Evolutionary conservation across 1,140 invertebrate species (phyloP).

Genomic region (Pseudomyrmex dendroicus): DNA sequence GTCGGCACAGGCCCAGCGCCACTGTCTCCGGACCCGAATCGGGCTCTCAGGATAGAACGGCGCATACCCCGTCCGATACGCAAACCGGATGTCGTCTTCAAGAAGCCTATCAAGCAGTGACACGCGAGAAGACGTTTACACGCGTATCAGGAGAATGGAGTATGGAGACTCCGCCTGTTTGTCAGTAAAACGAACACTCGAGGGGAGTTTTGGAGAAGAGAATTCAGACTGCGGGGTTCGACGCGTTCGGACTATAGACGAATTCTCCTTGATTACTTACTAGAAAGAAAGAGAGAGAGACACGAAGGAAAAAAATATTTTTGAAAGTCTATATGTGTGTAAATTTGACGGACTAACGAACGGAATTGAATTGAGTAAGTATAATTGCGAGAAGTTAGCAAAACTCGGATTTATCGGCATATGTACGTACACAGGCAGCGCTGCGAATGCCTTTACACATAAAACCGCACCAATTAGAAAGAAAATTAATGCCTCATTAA

Average conservation of each 20-base stretch:
- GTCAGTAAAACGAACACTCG: conserved; percentile 10
- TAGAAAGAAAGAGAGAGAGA: background rate
- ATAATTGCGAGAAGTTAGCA: background rate
- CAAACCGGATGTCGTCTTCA: conserved; percentile 83
- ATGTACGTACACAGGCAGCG: too few species aligned
- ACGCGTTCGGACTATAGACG: background rate
- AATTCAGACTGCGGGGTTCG: conserved; percentile 1
- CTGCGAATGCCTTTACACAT: too few species aligned
- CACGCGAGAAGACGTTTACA: conserved; percentile 31
- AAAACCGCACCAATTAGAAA: too few species aligned
- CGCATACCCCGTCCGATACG: conserved; percentile 78
- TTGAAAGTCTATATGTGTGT: conserved; percentile 34
- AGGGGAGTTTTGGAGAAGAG: conserved; percentile 10
- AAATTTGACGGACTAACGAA: background rate
- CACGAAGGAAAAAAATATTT: conserved; percentile 20
- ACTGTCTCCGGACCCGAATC: conserved; percentile 77
- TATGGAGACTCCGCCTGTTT: conserved; percentile 80
- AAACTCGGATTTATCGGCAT: background rate
- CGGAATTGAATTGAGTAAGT: conserved; percentile 8
- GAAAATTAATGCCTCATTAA: too few species aligned
- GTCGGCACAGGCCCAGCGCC: conserved; percentile 47
- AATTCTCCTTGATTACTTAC: conserved; percentile 1
- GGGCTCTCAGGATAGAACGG: conserved; percentile 82
- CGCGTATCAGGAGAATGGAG: background rate
- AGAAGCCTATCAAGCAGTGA: conserved; percentile 84